These are phyloP conservation scores for Seira musarum DNA, from an alignment of 2,888 invertebrate species.

Conservation along the genomic window DNA sequence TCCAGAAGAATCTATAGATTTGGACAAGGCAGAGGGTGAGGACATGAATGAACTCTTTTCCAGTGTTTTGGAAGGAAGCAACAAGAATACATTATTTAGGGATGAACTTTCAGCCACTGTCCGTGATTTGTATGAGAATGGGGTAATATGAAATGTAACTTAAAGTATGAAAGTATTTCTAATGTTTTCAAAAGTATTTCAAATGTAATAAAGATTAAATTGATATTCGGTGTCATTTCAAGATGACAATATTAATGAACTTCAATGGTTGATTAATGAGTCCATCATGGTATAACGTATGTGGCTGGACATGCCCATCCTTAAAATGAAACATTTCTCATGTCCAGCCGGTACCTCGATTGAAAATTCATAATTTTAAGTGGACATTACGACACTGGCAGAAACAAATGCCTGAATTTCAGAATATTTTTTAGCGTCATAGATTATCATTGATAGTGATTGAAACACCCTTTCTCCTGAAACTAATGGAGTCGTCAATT, in stretches of 20 bases:
- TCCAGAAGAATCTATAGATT: conserved; percentile 18
- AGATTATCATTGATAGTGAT: no score
- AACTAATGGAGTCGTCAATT: no score
- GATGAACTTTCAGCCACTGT: conserved; percentile 25
- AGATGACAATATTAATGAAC: no score
- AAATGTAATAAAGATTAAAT: not conserved
- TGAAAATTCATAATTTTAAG: no score
- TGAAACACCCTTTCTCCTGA: no score
- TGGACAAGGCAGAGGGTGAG: conserved; percentile 17
- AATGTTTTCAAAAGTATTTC: no score
- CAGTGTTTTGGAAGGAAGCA: conserved; percentile 18
- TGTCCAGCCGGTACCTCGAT: not conserved
- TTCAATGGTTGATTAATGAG: no score
- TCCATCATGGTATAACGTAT: not conserved
- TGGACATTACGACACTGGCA: no score
- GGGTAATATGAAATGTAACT: conserved; percentile 15
- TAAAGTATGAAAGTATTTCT: no score
- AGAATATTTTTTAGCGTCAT: no score
- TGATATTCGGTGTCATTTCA: not conserved
- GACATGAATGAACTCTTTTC: conserved; percentile 30
- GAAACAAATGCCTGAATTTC: no score
- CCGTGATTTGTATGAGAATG: conserved; percentile 33
- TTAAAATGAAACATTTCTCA: conserved; percentile 2
- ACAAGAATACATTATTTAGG: conserved; percentile 8
- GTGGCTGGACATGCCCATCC: not conserved